Evolutionary conservation across 2,888 invertebrate species (phyloP).

Genomic region (Chrysolina americana): DNA sequence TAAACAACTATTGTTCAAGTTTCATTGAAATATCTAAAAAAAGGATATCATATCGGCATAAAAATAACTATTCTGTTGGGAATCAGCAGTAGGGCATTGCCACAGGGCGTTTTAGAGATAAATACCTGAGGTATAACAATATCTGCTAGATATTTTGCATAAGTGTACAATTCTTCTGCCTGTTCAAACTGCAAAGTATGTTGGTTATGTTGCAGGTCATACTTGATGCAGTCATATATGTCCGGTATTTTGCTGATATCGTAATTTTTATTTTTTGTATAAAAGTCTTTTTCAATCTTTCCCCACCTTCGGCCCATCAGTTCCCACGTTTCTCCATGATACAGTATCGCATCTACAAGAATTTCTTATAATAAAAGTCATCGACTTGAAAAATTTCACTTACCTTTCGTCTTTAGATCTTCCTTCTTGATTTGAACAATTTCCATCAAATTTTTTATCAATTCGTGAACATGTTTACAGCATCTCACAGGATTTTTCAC

Average conservation of each 20-base stretch:
- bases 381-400: slow-evolving; percentile 4
- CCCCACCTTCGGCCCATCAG: slow-evolving; percentile 97
- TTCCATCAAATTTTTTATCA: slow-evolving; percentile 89
- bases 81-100: neutral
- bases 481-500: slow-evolving; percentile 96
- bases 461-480: slow-evolving; percentile 90
- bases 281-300: slow-evolving; percentile 98
- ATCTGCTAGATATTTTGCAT: slow-evolving; percentile 97
- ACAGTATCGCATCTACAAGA: slow-evolving; percentile 86
- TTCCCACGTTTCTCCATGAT: slow-evolving; percentile 99
- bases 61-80: neutral
- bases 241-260: slow-evolving; percentile 99
- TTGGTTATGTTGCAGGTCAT: slow-evolving; percentile 98
- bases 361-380: neutral
- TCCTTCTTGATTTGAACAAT: slow-evolving; percentile 90
- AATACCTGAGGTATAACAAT: slow-evolving; percentile 96
- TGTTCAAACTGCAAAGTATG: slow-evolving; percentile 93
- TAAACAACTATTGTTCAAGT: too few relatives aligned
- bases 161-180: slow-evolving; percentile 93
- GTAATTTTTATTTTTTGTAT: slow-evolving; percentile 90
- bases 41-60: too few relatives aligned
- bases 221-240: slow-evolving; percentile 99
- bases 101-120: slow-evolving; percentile 28
- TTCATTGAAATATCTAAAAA: too few relatives aligned
- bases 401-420: slow-evolving; percentile 89